phyloP scores from a whole-genome alignment of 2,113 vertebrate species.

The Pachyramphus minor region DNA sequence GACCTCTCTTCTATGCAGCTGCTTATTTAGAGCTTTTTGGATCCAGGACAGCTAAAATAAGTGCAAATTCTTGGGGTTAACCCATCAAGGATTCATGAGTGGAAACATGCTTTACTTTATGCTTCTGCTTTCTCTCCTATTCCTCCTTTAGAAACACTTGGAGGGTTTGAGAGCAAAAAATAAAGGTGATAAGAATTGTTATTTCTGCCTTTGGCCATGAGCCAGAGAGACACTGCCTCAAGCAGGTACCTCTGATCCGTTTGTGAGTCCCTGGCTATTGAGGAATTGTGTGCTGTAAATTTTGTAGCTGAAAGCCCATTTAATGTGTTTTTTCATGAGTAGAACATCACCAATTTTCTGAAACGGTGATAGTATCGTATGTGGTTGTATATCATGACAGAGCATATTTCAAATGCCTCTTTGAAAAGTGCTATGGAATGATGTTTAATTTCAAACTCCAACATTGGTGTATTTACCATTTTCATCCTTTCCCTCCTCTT shows the following conservation, averaged over 20 bases:
- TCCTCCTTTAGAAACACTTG: neutral
- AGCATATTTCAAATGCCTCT: conserved; percentile 16
- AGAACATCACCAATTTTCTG: conserved; percentile 51
- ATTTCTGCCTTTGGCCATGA: conserved; percentile 7
- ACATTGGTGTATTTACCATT: neutral
- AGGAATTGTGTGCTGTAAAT: conserved; percentile 55
- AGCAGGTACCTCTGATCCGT: neutral
- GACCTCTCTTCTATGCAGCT: conserved; percentile 66
- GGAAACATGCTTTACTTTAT: neutral
- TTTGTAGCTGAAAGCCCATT: conserved; percentile 30
- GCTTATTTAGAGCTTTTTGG: conserved; percentile 69
- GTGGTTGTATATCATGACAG: neutral
- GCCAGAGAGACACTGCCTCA: neutral
- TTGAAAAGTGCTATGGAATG: neutral
- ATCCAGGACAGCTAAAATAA: conserved; percentile 51
- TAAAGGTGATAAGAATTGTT: neutral
- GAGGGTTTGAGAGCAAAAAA: neutral
- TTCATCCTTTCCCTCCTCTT: neutral
- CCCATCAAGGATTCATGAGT: conserved; percentile 48
- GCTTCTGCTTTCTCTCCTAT: neutral
- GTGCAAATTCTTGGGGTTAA: conserved; percentile 35
- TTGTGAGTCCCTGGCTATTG: conserved; percentile 19
- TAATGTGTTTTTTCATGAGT: conserved; percentile 45
- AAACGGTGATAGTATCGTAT: neutral
- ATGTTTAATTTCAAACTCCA: neutral